Base-by-base conservation (phyloP, 2,888 invertebrate species). In the Andrena chrysosceles region DNA sequence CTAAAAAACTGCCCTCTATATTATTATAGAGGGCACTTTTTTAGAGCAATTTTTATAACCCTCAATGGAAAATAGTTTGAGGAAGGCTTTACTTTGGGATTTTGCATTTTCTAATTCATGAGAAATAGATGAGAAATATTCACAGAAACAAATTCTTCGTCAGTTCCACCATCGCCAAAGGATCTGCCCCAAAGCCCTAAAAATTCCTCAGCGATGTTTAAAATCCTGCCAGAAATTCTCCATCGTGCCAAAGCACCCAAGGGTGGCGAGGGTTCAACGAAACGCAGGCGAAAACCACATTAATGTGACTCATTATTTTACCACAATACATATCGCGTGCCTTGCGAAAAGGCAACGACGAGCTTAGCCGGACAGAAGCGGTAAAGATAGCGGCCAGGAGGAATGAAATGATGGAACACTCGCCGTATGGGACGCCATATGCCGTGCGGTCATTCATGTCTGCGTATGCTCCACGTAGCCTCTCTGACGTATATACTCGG, bases 391-490 rank as follows among this genome's bases (percentile, higher is more conserved):
- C 31, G 31, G 20, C 49, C 2, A 23, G 31, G 20, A 48, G 62
- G 54, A 77, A 35, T 8, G 5, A 68, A 67, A 75, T 67, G 70
- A 83, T 75, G 59, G 80, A 81, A 54, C 68, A 62, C 70, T 75
- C 85, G 71, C 79, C 84, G 84, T 84, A 81, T 83, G 83, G 80
- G 77, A 77, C 74, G 78, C 85, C 87, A 84, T 87, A 85, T 87
- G 87, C 69, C 71, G 63, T 62, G 81, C 84, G 85, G 89, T 89
- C 89, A 87, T 89, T 87, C 89, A 83, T 89, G 84, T 86, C 86
- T 83, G 85, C 83, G 89, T 89, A 88, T 82, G 77, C 20, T 42
- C 35, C 62, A 64, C 79, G 82, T 82, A 78, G 72, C 35, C 75
- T 71, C 77, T 73, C 63, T 64, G 69, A 63, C 64, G 49, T 66